Conservation (phyloP, 2,113 vertebrate species). For the Lasiurus cinereus region DNA sequence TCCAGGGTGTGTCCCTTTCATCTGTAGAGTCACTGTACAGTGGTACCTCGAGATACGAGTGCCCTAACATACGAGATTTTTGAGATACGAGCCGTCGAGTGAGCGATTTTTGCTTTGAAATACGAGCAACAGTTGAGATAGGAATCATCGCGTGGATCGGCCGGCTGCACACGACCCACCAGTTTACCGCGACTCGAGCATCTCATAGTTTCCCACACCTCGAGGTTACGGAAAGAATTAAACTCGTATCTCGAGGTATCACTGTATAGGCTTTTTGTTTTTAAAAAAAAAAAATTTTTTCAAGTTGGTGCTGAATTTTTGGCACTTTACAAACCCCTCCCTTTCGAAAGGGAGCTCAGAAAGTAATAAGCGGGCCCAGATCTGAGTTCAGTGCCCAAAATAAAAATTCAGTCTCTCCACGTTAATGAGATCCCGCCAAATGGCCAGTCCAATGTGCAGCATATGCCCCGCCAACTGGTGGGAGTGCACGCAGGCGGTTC, state of each 20-base stretch:
- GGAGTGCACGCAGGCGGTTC: conserved; percentile 74
- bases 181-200: too few species aligned
- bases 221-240: too few species aligned
- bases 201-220: too few species aligned
- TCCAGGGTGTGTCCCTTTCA: conserved; percentile 60
- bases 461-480: conserved; percentile 82
- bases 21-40: not conserved
- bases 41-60: too few species aligned
- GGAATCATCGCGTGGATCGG: too few species aligned
- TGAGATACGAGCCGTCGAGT: too few species aligned
- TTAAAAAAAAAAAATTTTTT: not conserved
- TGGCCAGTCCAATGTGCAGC: conserved; percentile 74
- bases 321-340: conserved; percentile 66
- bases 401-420: conserved; percentile 72
- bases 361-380: conserved; percentile 79
- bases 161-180: too few species aligned
- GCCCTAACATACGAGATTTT: too few species aligned
- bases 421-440: conserved; percentile 77
- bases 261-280: not conserved
- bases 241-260: too few species aligned
- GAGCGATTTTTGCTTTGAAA: too few species aligned
- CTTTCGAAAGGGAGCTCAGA: conserved; percentile 68
- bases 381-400: conserved; percentile 73
- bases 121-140: too few species aligned
- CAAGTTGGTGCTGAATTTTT: conserved; percentile 77